Percentiles rank a stretch among this genome's conserved stretches.
Evolutionary conservation across 2,797 vertebrate genomes (phyloP).

Genomic region (Lindbergichthys nudifrons): DNA sequence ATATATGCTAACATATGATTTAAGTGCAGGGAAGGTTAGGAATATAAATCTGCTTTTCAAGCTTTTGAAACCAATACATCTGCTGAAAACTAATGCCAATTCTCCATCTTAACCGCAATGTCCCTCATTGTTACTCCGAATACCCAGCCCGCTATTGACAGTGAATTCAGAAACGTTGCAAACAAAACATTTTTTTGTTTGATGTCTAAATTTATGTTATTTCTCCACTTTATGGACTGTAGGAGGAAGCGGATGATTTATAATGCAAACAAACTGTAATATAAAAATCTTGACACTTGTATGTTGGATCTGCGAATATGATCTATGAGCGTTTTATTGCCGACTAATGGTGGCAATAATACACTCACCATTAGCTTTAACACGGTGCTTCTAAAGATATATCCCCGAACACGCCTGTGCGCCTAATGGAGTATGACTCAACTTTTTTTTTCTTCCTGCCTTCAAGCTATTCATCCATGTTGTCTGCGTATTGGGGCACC

Average conservation of each 20-base stretch:
- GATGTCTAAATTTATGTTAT: not conserved
- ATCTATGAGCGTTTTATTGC: constrained; percentile 28
- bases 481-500: not conserved
- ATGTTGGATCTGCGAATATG: constrained; percentile 13
- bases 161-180: not conserved
- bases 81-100: constrained; percentile 1
- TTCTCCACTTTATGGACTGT: too few species aligned
- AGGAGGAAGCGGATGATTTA: not conserved
- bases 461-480: constrained; percentile 29
- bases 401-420: not conserved
- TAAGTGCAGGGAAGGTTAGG: not conserved
- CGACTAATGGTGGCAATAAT: constrained; percentile 23
- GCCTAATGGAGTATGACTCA: constrained; percentile 17
- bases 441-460: constrained; percentile 8
- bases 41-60: too few species aligned
- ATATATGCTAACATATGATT: not conserved
- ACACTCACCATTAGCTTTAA: constrained; percentile 39
- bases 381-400: constrained; percentile 17
- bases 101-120: not conserved
- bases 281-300: not conserved
- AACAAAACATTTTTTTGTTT: too few species aligned
- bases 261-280: not conserved
- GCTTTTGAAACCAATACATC: not conserved
- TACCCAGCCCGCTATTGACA: not conserved
- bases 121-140: not conserved